Conservation (phyloP, 2,888 invertebrate species). For the Melieria crassipennis region DNA sequence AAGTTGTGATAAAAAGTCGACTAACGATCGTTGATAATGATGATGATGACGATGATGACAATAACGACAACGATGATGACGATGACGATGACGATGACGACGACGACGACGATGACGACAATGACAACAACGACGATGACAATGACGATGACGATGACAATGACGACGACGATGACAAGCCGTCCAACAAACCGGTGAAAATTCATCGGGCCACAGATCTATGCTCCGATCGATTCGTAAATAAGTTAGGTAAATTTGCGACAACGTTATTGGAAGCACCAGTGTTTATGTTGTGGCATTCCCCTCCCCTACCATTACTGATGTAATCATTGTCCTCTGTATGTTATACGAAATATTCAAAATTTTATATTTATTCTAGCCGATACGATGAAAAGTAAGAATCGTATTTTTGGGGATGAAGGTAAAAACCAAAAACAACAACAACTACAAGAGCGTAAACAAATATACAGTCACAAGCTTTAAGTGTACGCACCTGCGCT, state of each 20-base stretch:
- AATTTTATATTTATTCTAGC: slow-evolving; percentile 46
- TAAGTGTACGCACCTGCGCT: not conserved
- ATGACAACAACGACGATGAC: slow-evolving; percentile 55
- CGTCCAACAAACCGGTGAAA: slow-evolving; percentile 46
- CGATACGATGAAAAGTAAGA: slow-evolving; percentile 50
- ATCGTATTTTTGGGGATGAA: slow-evolving; percentile 48
- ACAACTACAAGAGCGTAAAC: not conserved
- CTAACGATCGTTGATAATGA: slow-evolving; percentile 65
- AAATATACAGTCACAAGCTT: not conserved
- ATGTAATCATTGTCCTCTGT: slow-evolving; percentile 16
- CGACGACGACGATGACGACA: slow-evolving; percentile 52
- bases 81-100: slow-evolving; percentile 58
- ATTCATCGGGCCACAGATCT: slow-evolving; percentile 58
- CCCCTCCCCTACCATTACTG: slow-evolving; percentile 26
- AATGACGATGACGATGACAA: slow-evolving; percentile 42
- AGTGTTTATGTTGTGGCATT: slow-evolving; percentile 24
- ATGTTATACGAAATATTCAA: slow-evolving; percentile 19
- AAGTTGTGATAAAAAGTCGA: slow-evolving; percentile 59
- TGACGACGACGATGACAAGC: slow-evolving; percentile 30
- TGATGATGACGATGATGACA: slow-evolving; percentile 57
- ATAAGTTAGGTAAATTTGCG: slow-evolving; percentile 66
- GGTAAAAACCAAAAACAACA: slow-evolving; percentile 45
- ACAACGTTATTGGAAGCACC: slow-evolving; percentile 19
- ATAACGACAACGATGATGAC: slow-evolving; percentile 51
- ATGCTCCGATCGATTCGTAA: slow-evolving; percentile 54